Evolutionary conservation across 2,113 vertebrate species (phyloP), one percentile per base, ranked within the genome.

Genomic region (Pipa parva): DNA sequence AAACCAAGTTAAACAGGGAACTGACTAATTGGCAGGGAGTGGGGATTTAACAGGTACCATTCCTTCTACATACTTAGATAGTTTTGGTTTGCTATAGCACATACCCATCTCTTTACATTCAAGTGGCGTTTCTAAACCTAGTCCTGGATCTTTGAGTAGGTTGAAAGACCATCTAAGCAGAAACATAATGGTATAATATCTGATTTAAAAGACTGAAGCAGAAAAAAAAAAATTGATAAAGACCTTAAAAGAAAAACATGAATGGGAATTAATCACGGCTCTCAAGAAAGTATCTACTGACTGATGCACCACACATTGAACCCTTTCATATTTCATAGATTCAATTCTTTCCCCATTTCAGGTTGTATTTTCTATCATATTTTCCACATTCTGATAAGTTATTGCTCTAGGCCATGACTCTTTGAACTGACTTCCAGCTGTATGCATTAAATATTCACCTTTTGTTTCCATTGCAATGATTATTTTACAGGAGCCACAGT

Each of bases 401-500:
- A 56, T 64, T 65, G 63, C 63, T 57, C 26, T 20, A 29, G 63
- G 63, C 25, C 63, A 65, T 65, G 63, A 57, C 63, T 65, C 52
- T 57, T 65, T 65, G 63, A 65, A 57, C 63, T 25, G 27, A 17
- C 52, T 65, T 65, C 63, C 45, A 46, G 25, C 51, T 65, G 26
- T 22, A 21, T 20, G 36, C 37, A 56, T 65, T 57, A 65, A 65
- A 57, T 65, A 65, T 65, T 46, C 27, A 65, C 51, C 37, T 25
- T 48, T 57, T 57, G 52, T 57, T 57, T 39, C 63, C 52, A 31
- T 26, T 57, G 52, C 26, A 11, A 31, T 65, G 63, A 45, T 65
- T 65, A 65, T 65, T 65, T 65, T 56, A 57, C 26, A 65, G 63
- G 36, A 46, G 36, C 51, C 29, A 36, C 36, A 42, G 51, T 11